Percentiles rank a stretch among this genome's conserved stretches.
Conservation (phyloP, 2,888 invertebrate genomes). For the Plagiodera versicolora region DNA sequence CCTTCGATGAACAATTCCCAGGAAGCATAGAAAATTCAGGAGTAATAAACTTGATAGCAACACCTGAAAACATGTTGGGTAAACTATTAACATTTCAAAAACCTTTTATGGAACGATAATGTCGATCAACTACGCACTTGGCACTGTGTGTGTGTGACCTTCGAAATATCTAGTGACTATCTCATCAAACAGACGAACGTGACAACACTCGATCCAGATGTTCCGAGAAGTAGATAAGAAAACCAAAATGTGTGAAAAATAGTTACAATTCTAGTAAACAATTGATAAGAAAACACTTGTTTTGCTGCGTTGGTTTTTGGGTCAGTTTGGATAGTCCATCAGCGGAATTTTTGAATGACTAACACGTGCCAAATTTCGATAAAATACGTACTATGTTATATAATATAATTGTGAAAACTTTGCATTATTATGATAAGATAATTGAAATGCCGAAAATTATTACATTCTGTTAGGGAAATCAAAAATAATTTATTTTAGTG, state of each 20-base stretch:
- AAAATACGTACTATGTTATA: neutral
- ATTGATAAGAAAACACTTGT: conserved; percentile 10
- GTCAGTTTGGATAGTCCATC: neutral
- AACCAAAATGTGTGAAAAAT: conserved; percentile 6
- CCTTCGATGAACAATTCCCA: too few relatives aligned
- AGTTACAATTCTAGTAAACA: conserved; percentile 6
- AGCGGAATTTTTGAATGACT: neutral
- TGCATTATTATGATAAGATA: too few relatives aligned
- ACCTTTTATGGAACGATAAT: neutral
- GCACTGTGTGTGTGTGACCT: neutral
- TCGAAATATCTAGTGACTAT: neutral
- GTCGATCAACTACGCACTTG: neutral
- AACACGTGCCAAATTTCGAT: neutral
- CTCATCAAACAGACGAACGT: neutral
- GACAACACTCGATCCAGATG: neutral
- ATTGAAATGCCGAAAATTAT: too few relatives aligned
- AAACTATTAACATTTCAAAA: neutral
- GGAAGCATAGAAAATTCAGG: neutral
- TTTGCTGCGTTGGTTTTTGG: neutral
- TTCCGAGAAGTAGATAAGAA: neutral
- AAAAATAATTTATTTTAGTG: too few relatives aligned
- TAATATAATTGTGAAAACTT: too few relatives aligned
- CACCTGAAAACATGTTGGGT: too few relatives aligned
- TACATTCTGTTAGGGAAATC: too few relatives aligned
- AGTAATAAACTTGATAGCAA: too few relatives aligned